Conservation (phyloP, 2,113 vertebrate genomes). For the Epinephelus moara region DNA sequence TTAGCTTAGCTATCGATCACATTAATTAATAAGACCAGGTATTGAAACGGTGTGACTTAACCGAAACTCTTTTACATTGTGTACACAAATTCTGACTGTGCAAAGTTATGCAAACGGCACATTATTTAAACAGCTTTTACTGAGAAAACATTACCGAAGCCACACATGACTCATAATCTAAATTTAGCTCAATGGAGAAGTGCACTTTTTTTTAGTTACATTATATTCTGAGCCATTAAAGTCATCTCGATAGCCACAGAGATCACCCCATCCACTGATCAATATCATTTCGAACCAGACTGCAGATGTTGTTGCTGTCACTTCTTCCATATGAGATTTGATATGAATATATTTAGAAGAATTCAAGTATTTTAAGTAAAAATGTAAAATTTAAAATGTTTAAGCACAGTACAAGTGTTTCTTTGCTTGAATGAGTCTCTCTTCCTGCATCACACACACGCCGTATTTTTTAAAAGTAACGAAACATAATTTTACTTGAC, state of each 20-base stretch:
- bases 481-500: too few species aligned
- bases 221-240: neutral
- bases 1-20: neutral
- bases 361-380: neutral
- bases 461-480: too few species aligned
- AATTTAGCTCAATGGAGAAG: neutral
- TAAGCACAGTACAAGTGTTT: neutral
- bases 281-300: neutral
- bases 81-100: conserved; percentile 44
- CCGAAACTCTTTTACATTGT: conserved; percentile 48
- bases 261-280: neutral
- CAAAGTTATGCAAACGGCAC: conserved; percentile 13
- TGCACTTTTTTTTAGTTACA: neutral
- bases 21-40: conserved; percentile 19
- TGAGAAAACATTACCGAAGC: conserved; percentile 15
- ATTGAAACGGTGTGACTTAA: conserved; percentile 39
- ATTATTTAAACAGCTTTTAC: conserved; percentile 49
- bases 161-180: conserved; percentile 18
- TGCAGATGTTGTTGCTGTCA: neutral
- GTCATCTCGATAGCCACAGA: neutral
- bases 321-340: neutral
- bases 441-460: neutral
- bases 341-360: neutral
- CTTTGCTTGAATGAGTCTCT: neutral
- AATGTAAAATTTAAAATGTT: neutral